A percentile compares a stretch with the other conserved stretches of the same genome.
Conservation (phyloP, 2,888 invertebrate genomes). For the Zele albiditarsus region DNA sequence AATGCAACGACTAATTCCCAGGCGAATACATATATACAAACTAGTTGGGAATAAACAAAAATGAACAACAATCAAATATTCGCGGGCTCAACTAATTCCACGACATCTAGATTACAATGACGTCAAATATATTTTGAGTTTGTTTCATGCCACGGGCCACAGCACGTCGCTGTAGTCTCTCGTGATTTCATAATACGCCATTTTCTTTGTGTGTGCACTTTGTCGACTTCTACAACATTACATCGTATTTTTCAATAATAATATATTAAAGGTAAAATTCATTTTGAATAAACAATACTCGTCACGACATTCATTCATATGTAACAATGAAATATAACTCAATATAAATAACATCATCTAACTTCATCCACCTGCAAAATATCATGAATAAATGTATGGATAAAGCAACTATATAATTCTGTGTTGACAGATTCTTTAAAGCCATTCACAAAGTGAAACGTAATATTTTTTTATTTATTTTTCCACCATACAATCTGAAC, state of each 20-base stretch:
- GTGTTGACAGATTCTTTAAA: conserved; percentile 62
- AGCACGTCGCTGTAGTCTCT: conserved; percentile 57
- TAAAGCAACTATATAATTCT: conserved; percentile 45
- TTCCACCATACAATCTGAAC: not conserved
- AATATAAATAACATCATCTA: no score
- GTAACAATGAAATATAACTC: no score
- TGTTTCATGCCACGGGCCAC: conserved; percentile 47
- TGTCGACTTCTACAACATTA: conserved; percentile 53
- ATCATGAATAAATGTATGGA: conserved; percentile 22
- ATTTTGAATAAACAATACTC: not conserved
- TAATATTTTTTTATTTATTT: conserved; percentile 26
- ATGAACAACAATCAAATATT: no score
- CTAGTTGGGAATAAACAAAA: no score
- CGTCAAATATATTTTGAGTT: no score
- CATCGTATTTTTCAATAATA: conserved; percentile 50
- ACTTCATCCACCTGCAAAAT: not conserved
- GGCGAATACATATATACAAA: no score
- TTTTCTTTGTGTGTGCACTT: conserved; percentile 64
- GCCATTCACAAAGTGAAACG: conserved; percentile 48
- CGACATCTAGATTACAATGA: no score
- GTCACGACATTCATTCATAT: not conserved
- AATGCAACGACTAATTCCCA: no score
- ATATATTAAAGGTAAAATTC: conserved; percentile 49
- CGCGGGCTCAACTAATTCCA: no score
- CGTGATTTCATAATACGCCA: conserved; percentile 64